Evolutionary conservation across 2,888 invertebrate genomes (phyloP), one percentile per base, ranked within the genome.

Genomic region (Lacanobia wlatinum): DNA sequence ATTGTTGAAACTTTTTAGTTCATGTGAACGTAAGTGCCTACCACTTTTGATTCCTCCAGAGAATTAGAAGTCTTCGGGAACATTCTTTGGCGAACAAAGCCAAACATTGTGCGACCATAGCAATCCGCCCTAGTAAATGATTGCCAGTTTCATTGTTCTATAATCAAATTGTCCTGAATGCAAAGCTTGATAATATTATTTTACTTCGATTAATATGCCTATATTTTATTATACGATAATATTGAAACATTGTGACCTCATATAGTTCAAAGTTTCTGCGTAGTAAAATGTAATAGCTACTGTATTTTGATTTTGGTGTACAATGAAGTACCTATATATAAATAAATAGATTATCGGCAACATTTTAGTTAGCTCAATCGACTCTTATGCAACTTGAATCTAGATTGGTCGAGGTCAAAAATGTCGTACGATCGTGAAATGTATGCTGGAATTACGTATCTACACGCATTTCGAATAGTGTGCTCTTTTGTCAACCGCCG

Each of bases 331-430:
- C n/a, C n/a, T n/a, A n/a, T n/a, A n/a, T n/a, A n/a, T n/a, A n/a
- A n/a, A n/a, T n/a, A n/a, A n/a, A n/a, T 68, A 68, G 53, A 70
- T 60, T 53, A 61, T 43, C n/a, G 10, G 40, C n/a, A 62, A 48
- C 12, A 58, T 65, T 62, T 62, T 46, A 66, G 21, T 60, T 46
- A 68, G 34, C 46, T 55, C 28, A 53, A 43, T 56, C 21, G 43
- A 66, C 46, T 74, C 40, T 67, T 70, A 58, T n/a, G 64, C 50
- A 70, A 79, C 23, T 62, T 62, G 16, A 62, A 66, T 65, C 64
- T 65, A 70, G 61, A 59, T 71, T 46, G 34, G 10, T 65, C 67
- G 67, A 65, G 64, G 76, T 67, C 60, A 70, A 62, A 28, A 34
- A 66, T 52, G 21, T 55, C 34, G 48, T 61, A 28, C 10, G 43